Percentiles rank a stretch among this genome's conserved stretches.
Evolutionary conservation across 1,140 invertebrate species (phyloP).

Genomic region (Rhynchophorus ferrugineus): DNA sequence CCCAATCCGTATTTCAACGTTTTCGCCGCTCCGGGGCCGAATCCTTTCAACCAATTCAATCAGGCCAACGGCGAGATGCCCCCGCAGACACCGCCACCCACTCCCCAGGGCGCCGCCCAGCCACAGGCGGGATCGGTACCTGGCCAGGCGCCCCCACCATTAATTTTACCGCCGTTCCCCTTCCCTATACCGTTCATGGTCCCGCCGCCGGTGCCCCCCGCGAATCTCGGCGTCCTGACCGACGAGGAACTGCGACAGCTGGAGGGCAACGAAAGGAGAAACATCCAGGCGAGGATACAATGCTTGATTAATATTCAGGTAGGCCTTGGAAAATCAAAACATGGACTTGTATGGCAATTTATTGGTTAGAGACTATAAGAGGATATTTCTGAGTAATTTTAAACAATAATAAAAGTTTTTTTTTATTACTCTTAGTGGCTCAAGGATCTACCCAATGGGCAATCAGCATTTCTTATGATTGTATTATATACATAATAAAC

Average conservation of each 20-base stretch:
- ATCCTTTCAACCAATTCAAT: slow-evolving; percentile 34
- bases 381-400: too few relatives aligned
- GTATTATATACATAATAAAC: too few relatives aligned
- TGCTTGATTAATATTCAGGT: slow-evolving; percentile 76
- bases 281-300: slow-evolving; percentile 82
- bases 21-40: slow-evolving; percentile 28
- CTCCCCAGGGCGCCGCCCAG: neutral
- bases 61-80: slow-evolving; percentile 12
- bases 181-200: slow-evolving; percentile 46
- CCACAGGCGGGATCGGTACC: slow-evolving; percentile 6
- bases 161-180: slow-evolving; percentile 51
- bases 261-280: slow-evolving; percentile 80
- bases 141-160: slow-evolving; percentile 33
- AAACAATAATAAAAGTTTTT: too few relatives aligned
- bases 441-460: too few relatives aligned
- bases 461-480: too few relatives aligned
- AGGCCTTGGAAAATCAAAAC: neutral
- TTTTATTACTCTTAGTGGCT: too few relatives aligned
- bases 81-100: neutral
- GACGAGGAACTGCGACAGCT: slow-evolving; percentile 78
- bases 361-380: neutral
- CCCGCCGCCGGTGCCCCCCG: slow-evolving; percentile 70
- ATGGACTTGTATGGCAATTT: neutral
- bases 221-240: slow-evolving; percentile 64
- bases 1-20: slow-evolving; percentile 28